phyloP scores from a whole-genome alignment of 2,113 vertebrate species.

The Podocnemis expansa region DNA sequence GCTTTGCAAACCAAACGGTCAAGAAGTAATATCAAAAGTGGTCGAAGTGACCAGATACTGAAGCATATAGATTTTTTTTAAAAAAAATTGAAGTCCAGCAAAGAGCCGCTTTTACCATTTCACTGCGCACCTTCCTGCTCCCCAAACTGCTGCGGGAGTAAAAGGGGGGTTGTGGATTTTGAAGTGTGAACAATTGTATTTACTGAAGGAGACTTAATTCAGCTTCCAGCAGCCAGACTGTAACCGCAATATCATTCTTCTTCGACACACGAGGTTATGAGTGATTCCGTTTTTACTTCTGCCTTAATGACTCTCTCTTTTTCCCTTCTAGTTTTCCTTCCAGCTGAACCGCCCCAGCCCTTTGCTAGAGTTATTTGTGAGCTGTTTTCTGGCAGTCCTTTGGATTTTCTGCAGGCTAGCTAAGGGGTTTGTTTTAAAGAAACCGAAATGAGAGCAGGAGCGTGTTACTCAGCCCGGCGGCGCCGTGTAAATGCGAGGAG shows the following conservation, averaged over 20 bases:
- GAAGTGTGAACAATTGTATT: not conserved
- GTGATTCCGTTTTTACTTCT: not conserved
- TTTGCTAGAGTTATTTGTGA: accelerated
- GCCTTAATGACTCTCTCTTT: not conserved
- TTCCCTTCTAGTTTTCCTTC: not conserved
- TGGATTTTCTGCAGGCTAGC: not conserved
- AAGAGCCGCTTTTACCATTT: not conserved
- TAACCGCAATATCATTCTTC: not conserved
- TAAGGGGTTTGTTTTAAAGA: not conserved
- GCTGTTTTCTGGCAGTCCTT: accelerated
- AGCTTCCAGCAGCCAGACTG: not conserved
- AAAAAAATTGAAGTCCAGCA: too few species aligned
- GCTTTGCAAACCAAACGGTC: not conserved
- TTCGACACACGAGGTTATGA: not conserved
- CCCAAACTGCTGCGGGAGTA: too few species aligned
- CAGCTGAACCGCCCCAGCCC: not conserved
- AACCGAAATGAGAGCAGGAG: not conserved
- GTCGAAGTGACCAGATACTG: not conserved
- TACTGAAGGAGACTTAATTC: not conserved
- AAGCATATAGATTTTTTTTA: not conserved
- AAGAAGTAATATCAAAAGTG: not conserved
- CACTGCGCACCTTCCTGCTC: not conserved
- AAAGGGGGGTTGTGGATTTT: accelerated
- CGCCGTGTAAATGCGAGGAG: too few species aligned
- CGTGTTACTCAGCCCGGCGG: too few species aligned